Evolutionary conservation across 2,113 vertebrate genomes (phyloP), one percentile per base, ranked within the genome.

Genomic region (Otocyon megalotis): DNA sequence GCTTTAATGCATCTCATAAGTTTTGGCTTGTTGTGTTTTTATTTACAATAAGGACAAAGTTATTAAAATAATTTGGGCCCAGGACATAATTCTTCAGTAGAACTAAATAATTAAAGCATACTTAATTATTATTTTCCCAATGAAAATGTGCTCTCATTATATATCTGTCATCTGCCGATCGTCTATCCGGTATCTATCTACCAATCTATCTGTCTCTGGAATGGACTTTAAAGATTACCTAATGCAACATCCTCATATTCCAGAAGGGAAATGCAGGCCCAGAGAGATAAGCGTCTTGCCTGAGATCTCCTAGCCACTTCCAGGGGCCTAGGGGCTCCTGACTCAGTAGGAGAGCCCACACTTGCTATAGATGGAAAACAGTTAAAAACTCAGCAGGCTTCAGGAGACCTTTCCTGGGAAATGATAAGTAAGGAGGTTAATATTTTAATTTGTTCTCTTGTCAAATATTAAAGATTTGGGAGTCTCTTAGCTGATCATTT

Each of bases 381-480:
- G n/a, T 77, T 53, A 92, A 72, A 72, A 67, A 84, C 28, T 48
- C 28, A 77, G n/a, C 60, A 63, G 4, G 20, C 12, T 72, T 92
- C 53, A 30, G 65, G 72, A 93, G 56, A 72, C 22, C 65, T 88
- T 96, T 81, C 28, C 79, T 76, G 88, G n/a, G 26, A 93, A 88
- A 81, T 76, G 69, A 48, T 77, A 90, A 56, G 24, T 43, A 72
- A 82, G 35, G 72, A 89, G 35, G 58, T 93, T 86, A 82, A 80
- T 82, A 58, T 91, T 95, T 93, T 95, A 95, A 79, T 80, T 50
- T 69, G 14, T 50, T 3, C 30, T 94, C 24, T 79, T 87, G 14
- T 93, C 76, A 85, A 14, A 94, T 93, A 67, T 88, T 86, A 22
- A 95, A 62, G 65, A 86, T 28, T 67, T 65, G n/a, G n/a, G 69